Conservation (phyloP, 2,888 invertebrate genomes). For the Smittia aterrima region DNA sequence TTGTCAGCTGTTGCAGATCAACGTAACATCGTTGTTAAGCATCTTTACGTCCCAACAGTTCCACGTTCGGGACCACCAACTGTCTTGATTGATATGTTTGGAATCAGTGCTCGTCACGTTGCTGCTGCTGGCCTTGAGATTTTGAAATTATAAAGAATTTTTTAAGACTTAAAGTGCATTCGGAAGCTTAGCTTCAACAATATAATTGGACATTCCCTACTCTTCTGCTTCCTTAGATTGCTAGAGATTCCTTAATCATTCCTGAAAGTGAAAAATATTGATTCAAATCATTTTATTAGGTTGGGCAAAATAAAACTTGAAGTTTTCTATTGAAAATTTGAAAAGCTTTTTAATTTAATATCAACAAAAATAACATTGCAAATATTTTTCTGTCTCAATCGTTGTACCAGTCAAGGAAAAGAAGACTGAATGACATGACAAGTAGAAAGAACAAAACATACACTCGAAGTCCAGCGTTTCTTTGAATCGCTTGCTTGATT, state of each 20-base stretch:
- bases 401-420: slow-evolving; percentile 99
- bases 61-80: slow-evolving; percentile 92
- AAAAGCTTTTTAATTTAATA: slow-evolving; percentile 1
- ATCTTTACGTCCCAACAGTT: slow-evolving; percentile 75
- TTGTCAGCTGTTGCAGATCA: slow-evolving; percentile 72
- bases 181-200: slow-evolving; percentile 1
- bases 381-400: too few species aligned
- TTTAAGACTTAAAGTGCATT: neutral
- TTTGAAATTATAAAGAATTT: slow-evolving; percentile 56
- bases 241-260: too few species aligned
- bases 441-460: slow-evolving; percentile 93
- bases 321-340: neutral
- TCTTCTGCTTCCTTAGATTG: neutral
- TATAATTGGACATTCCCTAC: slow-evolving; percentile 41
- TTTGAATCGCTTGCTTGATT: slow-evolving; percentile 93
- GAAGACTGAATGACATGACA: slow-evolving; percentile 91
- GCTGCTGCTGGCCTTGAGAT: slow-evolving; percentile 66
- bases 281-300: neutral
- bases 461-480: slow-evolving; percentile 91
- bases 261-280: neutral
- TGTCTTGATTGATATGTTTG: slow-evolving; percentile 83
- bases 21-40: slow-evolving; percentile 69
- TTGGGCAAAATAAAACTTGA: neutral
- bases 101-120: slow-evolving; percentile 81
- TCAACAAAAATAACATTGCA: too few species aligned